Conservation (phyloP, 2,113 vertebrate species). For the Ptyas mucosa region DNA sequence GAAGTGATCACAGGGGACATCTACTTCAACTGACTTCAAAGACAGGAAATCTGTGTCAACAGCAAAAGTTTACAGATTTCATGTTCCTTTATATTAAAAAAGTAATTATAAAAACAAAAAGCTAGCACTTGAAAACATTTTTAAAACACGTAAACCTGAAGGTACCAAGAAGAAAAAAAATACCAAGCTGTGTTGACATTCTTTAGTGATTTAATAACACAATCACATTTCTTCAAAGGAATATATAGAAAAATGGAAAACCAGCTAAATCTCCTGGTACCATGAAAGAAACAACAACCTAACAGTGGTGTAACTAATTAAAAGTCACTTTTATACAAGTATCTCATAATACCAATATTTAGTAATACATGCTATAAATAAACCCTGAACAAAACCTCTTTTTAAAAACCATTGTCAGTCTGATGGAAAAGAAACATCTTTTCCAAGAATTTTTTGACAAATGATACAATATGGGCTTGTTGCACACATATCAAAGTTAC, state of each 20-base stretch:
- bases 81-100: not conserved
- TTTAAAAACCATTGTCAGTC: not conserved
- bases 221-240: not conserved
- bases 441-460: not conserved
- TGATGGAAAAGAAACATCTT: not conserved
- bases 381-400: not conserved
- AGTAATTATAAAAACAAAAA: not conserved
- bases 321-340: not conserved
- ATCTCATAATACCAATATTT: not conserved
- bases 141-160: not conserved
- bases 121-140: not conserved
- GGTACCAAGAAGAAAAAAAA: not conserved
- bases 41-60: not conserved
- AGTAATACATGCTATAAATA: not conserved
- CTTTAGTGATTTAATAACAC: not conserved
- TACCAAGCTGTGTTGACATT: not conserved
- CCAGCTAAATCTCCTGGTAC: not conserved
- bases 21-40: not conserved
- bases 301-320: not conserved
- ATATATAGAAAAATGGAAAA: not conserved
- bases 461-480: not conserved
- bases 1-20: not conserved
- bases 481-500: not conserved
- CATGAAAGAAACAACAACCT: not conserved
- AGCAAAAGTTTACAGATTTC: not conserved